These are phyloP conservation scores for Agriopis aurantiaria DNA, from an alignment of 2,888 invertebrate genomes.

Conservation along the genomic window DNA sequence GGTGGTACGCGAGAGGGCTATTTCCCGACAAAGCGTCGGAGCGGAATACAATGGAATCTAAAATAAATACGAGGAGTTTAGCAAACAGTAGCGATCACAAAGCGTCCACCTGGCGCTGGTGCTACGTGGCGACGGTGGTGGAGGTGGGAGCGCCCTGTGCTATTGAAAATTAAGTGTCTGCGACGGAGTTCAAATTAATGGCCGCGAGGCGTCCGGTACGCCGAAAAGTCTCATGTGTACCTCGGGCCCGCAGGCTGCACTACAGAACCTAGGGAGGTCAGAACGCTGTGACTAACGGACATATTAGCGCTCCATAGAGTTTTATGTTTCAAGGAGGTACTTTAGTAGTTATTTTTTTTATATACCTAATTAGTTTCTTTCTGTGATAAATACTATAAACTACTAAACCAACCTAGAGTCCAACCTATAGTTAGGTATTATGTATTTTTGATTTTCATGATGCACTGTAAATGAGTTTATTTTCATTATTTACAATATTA, in stretches of 20 bases:
- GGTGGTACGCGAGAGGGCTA: conserved; percentile 76
- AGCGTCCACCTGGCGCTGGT: conserved; percentile 77
- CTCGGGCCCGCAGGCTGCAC: conserved; percentile 20
- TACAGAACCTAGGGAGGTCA: conserved; percentile 18
- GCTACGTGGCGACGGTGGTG: conserved; percentile 21
- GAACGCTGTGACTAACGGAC: neutral
- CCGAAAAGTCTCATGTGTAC: conserved; percentile 49
- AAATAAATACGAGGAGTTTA: conserved; percentile 85
- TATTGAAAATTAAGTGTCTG: conserved; percentile 77
- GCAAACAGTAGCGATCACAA: conserved; percentile 81
- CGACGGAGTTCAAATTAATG: conserved; percentile 73
- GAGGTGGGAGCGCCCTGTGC: conserved; percentile 49
- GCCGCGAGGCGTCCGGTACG: conserved; percentile 60
- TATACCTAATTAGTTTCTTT: no score
- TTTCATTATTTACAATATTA: no score
- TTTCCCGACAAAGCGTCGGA: conserved; percentile 81
- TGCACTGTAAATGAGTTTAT: no score
- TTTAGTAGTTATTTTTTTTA: no score
- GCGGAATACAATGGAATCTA: conserved; percentile 82
- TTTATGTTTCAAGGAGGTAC: no score
- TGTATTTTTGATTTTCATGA: no score
- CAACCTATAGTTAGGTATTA: no score
- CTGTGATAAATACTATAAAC: no score
- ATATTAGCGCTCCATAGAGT: neutral
- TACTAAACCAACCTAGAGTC: no score